Base-by-base conservation (phyloP, 1,140 invertebrate species). In the Drosophila subpulchrella region DNA sequence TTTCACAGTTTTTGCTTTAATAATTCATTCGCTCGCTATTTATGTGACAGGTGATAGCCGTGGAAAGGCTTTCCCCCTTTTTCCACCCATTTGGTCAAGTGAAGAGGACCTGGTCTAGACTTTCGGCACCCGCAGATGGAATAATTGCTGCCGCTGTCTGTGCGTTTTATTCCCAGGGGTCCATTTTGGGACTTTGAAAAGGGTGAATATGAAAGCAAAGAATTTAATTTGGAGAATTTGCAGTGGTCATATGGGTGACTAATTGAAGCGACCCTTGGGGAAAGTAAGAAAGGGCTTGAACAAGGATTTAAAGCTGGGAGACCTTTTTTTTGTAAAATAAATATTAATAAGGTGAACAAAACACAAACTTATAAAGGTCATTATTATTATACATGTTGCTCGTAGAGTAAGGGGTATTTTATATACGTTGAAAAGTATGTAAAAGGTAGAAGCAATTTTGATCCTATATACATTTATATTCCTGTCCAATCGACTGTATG, bases 21-120 rank as follows among this genome's bases (percentile, higher is more conserved):
- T 84, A 84, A 85, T 85, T 84, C 76, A 84, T 76, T 67, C 47
- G 46, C 34, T 71, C 46, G 79, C 72, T 84, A 84, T 84, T 84
- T 84, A 84, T 84, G 81, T 85, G 81, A 85, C 81, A 84, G 81
- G 81, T 81, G 73, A 84, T 85, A 77, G 73, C 56, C 75, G 72
- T 70, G 74, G 76, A 72, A 67, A 78, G 75, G 36, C 48, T 41
- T n/a, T 56, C 12, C 56, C 13, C 32, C 38, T 46, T 10, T 47
- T 20, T 46, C 36, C 63, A 39, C 41, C 34, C 66, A n/a, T 10
- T 50, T 48, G 67, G 65, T 71, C 67, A 71, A 71, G 51, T 36
- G 30, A 34, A 48, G 65, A 58, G 65, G 32, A 39, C n/a, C 50
- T 50, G 65, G 67, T 71, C 67, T 71, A 71, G 67, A 71, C 67